Percentiles rank a stretch among this genome's conserved stretches.
Evolutionary conservation across 1,140 invertebrate genomes (phyloP).

Genomic region (Camponotus pennsylvanicus): DNA sequence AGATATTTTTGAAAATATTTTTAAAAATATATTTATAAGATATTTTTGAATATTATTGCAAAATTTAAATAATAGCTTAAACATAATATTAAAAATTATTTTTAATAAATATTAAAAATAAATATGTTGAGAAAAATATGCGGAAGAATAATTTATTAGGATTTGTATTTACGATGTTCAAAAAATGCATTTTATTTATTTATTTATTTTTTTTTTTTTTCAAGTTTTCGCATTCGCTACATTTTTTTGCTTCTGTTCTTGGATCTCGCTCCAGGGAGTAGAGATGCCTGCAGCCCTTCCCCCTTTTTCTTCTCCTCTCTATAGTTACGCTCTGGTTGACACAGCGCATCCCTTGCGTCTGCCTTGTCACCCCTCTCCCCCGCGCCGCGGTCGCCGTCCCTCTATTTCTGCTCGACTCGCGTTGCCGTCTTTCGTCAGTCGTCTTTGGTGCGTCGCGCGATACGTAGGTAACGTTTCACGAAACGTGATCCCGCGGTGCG

Average conservation of each 20-base stretch:
- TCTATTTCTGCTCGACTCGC: conserved; percentile 65
- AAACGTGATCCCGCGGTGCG: conserved; percentile 8
- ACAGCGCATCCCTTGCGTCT: conserved; percentile 25
- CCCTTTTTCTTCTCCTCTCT: background rate
- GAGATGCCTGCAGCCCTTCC: background rate
- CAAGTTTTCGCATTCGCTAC: background rate
- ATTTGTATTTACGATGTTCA: background rate
- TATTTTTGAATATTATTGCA: no score
- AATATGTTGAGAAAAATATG: background rate
- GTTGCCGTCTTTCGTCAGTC: conserved; percentile 73
- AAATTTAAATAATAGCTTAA: no score
- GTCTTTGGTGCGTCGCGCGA: conserved; percentile 71
- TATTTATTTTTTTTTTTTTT: background rate
- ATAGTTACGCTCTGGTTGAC: background rate
- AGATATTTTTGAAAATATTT: no score
- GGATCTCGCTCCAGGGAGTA: background rate
- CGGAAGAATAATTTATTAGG: background rate
- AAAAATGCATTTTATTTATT: no score
- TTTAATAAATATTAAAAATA: background rate
- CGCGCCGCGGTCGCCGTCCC: conserved; percentile 53
- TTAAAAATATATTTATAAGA: no score
- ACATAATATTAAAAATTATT: background rate
- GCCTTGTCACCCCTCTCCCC: conserved; percentile 11
- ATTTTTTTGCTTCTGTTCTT: background rate
- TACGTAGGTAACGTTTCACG: background rate